Evolutionary conservation across 1,140 invertebrate species (phyloP), one percentile per base, ranked within the genome.

Genomic region (Drosophila trapezifrons): DNA sequence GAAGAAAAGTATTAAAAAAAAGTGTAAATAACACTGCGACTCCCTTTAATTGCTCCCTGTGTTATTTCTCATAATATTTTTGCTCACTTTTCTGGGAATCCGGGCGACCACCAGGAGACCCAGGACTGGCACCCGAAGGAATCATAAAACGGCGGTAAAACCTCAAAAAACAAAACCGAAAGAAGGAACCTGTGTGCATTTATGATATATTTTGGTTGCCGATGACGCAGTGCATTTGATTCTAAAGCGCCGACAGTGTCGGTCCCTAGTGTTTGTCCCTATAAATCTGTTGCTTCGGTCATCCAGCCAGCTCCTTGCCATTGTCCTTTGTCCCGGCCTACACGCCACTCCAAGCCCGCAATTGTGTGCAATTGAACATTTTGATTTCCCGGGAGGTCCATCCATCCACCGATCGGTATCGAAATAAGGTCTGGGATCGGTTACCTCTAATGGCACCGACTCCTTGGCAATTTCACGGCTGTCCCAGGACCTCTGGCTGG

Each of bases 51-150:
- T 72, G 76, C 75, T 82, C 70, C 80, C 25, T 25, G 20, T 86
- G 82, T 86, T 86, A 64, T 86, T 86, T 86, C 83, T 86, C 84
- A 89, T 69, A 86, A 86, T 89, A 86, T 86, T 86, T 86, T 86
- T 49, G 84, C 83, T 69, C 57, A 66, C 76, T 80, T 67, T 86
- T 86, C 83, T 38, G 45, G 38, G 83, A 86, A 86, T 58, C 70
- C 40, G 37, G 27, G 29, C 80, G 82, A 77, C 81, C 81, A 84
- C 81, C 81, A 77, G 51, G 42, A 62, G 27, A 42, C 63, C 81
- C 81, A 77, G 51, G 45, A 70, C 29, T 45, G 64, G 40, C 64
- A 45, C 51, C 70, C 51, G 22, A 52, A 70, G 55, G 55, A 60
- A 69, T 60, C 52, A 52, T 76, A 72, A 64, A 80, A 49, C 67